These are phyloP conservation scores for Chrysemys picta DNA, from an alignment of 2,113 vertebrate genomes.

Conservation along the genomic window DNA sequence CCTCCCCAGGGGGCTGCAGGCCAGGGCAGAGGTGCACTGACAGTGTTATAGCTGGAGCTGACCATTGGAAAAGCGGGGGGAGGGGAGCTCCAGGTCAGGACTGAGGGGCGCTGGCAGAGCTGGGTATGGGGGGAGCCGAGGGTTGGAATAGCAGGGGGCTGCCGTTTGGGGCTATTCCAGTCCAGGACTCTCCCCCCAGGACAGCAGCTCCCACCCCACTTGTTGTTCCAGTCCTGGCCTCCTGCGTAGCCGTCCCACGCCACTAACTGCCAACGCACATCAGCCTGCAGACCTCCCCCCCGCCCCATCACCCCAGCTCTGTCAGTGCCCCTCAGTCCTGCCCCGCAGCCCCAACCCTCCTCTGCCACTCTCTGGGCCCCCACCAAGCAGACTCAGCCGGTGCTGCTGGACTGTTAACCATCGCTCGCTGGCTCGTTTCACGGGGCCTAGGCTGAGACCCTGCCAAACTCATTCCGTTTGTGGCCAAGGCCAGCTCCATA, in stretches of 20 bases:
- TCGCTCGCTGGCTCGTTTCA: neutral
- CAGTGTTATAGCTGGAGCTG: no score
- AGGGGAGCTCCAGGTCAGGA: no score
- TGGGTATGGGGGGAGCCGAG: neutral
- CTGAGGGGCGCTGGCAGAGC: rapidly evolving
- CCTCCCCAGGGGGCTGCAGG: no score
- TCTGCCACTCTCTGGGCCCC: neutral
- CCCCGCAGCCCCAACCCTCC: neutral
- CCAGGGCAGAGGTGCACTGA: neutral
- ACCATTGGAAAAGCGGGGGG: no score
- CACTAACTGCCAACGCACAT: no score
- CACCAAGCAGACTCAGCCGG: no score
- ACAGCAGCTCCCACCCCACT: neutral
- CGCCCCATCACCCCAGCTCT: neutral
- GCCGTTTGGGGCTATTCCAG: neutral
- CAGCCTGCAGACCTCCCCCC: neutral
- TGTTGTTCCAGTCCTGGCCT: neutral
- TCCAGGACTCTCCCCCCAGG: neutral
- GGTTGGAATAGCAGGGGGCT: neutral
- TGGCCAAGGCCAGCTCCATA: neutral
- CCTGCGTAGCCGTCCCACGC: neutral
- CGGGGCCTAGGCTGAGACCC: neutral
- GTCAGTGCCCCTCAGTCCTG: neutral
- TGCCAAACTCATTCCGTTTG: neutral
- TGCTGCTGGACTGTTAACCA: neutral